Conservation (phyloP, 1,140 invertebrate genomes). For the Sitophilus oryzae region DNA sequence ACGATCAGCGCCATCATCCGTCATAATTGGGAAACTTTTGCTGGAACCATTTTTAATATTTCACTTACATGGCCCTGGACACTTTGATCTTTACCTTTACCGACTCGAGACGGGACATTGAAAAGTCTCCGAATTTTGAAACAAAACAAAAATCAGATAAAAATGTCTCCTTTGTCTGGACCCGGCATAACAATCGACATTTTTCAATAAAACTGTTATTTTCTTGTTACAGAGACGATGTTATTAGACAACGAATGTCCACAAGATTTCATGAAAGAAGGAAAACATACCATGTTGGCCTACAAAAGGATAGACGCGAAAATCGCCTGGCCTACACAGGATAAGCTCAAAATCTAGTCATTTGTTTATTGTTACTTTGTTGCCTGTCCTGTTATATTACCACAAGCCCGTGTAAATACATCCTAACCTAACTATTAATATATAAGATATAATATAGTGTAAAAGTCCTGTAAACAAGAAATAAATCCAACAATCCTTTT, state of each 20-base stretch:
- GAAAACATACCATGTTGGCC: constrained; percentile 82
- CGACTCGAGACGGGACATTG: too few species aligned
- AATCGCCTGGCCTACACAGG: constrained; percentile 85
- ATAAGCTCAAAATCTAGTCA: constrained; percentile 38
- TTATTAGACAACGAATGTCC: constrained; percentile 83
- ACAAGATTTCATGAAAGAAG: constrained; percentile 68
- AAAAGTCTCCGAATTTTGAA: too few species aligned
- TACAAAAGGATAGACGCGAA: constrained; percentile 94
- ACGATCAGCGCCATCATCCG: too few species aligned
- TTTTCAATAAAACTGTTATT: background rate
- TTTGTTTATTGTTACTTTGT: constrained; percentile 11
- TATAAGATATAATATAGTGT: background rate
- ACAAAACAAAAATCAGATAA: too few species aligned
- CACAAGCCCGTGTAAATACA: constrained; percentile 10
- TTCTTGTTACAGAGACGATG: constrained; percentile 71
- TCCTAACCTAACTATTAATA: constrained; percentile 7
- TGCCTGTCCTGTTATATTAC: background rate
- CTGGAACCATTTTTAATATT: too few species aligned
- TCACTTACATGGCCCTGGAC: too few species aligned
- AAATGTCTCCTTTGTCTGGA: too few species aligned
- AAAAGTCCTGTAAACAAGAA: background rate
- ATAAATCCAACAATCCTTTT: constrained; percentile 13
- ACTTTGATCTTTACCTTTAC: too few species aligned
- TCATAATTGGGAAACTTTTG: too few species aligned
- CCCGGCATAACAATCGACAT: too few species aligned